A percentile compares a stretch with the other conserved stretches of the same genome.
These are phyloP conservation scores for Eristalis intricaria DNA, from an alignment of 2,888 invertebrate genomes.

Conservation along the genomic window DNA sequence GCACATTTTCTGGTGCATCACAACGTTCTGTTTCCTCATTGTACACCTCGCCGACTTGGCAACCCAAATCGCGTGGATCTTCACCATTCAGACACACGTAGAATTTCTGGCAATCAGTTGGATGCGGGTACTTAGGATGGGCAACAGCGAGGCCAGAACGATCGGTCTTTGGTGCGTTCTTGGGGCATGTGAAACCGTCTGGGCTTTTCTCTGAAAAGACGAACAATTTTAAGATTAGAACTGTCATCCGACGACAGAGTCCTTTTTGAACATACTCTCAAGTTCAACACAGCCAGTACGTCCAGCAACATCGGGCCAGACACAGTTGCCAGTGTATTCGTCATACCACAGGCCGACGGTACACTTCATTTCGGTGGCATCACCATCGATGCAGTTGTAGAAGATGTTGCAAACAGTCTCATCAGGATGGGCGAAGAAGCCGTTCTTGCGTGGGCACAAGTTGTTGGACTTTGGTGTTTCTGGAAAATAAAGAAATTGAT, in stretches of 20 bases:
- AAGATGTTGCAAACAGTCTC: slow-evolving; percentile 90
- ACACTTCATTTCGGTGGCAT: slow-evolving; percentile 89
- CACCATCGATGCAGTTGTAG: slow-evolving; percentile 94
- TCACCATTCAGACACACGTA: slow-evolving; percentile 93
- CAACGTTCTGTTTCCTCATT: slow-evolving; percentile 92
- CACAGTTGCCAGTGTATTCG: slow-evolving; percentile 93
- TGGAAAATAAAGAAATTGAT: slow-evolving; percentile 78
- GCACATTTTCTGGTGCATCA: slow-evolving; percentile 94
- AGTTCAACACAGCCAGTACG: slow-evolving; percentile 87
- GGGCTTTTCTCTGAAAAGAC: slow-evolving; percentile 86
- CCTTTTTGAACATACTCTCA: slow-evolving; percentile 82
- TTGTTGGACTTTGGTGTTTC: slow-evolving; percentile 87
- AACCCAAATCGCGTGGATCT: slow-evolving; percentile 93
- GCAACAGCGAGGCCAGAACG: slow-evolving; percentile 87
- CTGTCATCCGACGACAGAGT: background rate
- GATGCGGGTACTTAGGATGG: slow-evolving; percentile 93
- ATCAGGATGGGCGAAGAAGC: slow-evolving; percentile 95
- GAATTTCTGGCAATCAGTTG: slow-evolving; percentile 94
- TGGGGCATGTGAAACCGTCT: slow-evolving; percentile 94
- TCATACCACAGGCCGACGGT: slow-evolving; percentile 95
- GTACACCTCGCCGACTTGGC: slow-evolving; percentile 94
- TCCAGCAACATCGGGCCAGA: slow-evolving; percentile 92
- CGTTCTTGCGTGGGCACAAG: slow-evolving; percentile 92
- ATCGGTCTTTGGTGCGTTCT: slow-evolving; percentile 84
- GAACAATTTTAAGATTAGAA: background rate